Evolutionary conservation across 2,797 vertebrate genomes (phyloP).

Genomic region (Alcedo atthis): DNA sequence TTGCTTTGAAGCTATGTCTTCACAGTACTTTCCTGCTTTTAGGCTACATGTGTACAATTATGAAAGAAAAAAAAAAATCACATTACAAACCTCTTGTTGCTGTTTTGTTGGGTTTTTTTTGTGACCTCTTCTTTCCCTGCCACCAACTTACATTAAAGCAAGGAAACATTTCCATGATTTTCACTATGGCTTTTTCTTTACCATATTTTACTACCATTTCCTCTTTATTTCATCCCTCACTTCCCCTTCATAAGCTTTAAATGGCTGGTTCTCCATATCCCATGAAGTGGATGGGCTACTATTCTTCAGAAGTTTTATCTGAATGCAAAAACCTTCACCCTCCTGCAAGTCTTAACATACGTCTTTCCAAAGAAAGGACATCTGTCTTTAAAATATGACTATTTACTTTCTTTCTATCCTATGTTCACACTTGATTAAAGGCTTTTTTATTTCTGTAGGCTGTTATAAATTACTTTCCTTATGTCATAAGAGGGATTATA

Average conservation of each 20-base stretch:
- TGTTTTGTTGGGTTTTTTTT: not conserved
- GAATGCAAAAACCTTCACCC: not conserved
- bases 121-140: not conserved
- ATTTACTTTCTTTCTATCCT: not conserved
- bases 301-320: not conserved
- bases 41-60: not conserved
- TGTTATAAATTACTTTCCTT: not conserved
- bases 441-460: not conserved
- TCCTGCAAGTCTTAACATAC: not conserved
- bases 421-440: not conserved
- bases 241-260: not conserved
- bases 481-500: not conserved
- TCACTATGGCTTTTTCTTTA: not conserved
- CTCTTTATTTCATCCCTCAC: not conserved
- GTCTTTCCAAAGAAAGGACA: not conserved
- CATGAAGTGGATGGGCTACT: fast-evolving
- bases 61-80: not conserved
- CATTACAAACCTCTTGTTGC: not conserved
- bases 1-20: not conserved
- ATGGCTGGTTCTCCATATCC: not conserved
- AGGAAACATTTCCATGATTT: not conserved
- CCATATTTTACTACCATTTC: not conserved
- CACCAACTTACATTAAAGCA: not conserved
- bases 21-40: not conserved
- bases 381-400: not conserved